Conservation (phyloP, 2,797 vertebrate genomes). For the Halcyon badia region DNA sequence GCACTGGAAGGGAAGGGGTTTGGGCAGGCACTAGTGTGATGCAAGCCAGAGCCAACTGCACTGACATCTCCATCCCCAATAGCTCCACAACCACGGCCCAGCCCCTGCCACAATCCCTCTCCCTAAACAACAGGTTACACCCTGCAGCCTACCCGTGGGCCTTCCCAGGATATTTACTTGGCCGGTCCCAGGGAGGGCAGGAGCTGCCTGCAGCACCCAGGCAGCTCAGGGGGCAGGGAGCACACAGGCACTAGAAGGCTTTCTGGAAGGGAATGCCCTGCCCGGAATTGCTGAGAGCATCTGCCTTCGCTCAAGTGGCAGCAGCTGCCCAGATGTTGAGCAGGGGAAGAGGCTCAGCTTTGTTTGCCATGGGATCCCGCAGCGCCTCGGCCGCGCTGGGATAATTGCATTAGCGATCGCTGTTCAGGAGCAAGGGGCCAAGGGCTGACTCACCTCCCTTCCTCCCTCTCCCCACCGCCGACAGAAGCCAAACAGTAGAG, state of each 20-base stretch:
- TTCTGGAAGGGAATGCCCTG: accelerated
- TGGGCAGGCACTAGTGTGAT: not conserved
- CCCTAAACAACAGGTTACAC: not conserved
- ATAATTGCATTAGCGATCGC: constrained; percentile 70
- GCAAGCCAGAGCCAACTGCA: not conserved
- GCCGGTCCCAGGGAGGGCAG: accelerated
- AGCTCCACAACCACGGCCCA: not conserved
- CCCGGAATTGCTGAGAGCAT: not conserved
- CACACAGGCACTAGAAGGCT: accelerated
- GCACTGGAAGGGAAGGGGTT: not conserved
- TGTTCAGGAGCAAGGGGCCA: constrained; percentile 73
- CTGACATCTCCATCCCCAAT: not conserved
- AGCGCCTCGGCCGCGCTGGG: constrained; percentile 44
- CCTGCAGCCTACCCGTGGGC: not conserved
- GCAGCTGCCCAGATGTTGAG: constrained; percentile 55
- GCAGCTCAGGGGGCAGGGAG: not conserved
- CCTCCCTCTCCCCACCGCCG: constrained; percentile 29
- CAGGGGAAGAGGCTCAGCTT: not conserved
- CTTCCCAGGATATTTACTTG: not conserved
- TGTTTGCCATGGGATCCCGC: constrained; percentile 34
- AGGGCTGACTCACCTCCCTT: constrained; percentile 80
- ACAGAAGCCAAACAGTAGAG: constrained; percentile 82
- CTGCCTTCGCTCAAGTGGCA: not conserved
- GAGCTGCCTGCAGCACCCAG: accelerated
- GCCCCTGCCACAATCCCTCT: not conserved